Percentiles rank a stretch among this genome's conserved stretches.
Evolutionary conservation across 2,797 vertebrate genomes (phyloP).

Genomic region (Anabacerthia variegaticeps): DNA sequence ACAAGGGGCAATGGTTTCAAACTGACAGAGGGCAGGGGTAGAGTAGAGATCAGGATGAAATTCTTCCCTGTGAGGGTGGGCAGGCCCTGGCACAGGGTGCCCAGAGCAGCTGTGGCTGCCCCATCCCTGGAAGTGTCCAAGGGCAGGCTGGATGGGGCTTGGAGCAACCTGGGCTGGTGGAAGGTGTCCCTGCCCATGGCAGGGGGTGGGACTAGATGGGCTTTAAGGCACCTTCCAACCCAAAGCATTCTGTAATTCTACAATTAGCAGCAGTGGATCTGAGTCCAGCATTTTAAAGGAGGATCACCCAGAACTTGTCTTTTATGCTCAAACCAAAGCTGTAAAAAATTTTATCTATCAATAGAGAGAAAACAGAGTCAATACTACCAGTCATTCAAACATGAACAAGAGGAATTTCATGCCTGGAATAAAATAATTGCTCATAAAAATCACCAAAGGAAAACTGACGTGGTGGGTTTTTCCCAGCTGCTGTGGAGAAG

Average conservation of each 20-base stretch:
- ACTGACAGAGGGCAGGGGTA: not conserved
- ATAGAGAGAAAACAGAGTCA: not conserved
- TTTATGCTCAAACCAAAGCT: not conserved
- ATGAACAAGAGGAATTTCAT: not conserved
- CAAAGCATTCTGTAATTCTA: not conserved
- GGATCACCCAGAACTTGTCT: not conserved
- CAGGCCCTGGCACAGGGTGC: not conserved
- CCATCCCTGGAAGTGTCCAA: not conserved
- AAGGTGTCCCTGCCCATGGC: not conserved
- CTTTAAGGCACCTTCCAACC: not conserved
- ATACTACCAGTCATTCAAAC: not conserved
- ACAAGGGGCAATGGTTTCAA: not conserved
- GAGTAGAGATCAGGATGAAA: not conserved
- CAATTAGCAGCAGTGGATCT: not conserved
- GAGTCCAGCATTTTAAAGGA: not conserved
- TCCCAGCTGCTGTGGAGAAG: not conserved
- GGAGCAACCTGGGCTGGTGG: not conserved
- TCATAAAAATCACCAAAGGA: not conserved
- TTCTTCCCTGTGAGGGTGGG: not conserved
- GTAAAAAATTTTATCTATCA: not conserved
- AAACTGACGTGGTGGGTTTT: not conserved
- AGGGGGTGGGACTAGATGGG: not conserved
- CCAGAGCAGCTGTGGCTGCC: not conserved
- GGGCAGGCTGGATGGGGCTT: fast-evolving
- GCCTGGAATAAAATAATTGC: not conserved